Evolutionary conservation across 2,888 invertebrate genomes (phyloP), one percentile per base, ranked within the genome.

Genomic region (Zygogramma bicolorata): DNA sequence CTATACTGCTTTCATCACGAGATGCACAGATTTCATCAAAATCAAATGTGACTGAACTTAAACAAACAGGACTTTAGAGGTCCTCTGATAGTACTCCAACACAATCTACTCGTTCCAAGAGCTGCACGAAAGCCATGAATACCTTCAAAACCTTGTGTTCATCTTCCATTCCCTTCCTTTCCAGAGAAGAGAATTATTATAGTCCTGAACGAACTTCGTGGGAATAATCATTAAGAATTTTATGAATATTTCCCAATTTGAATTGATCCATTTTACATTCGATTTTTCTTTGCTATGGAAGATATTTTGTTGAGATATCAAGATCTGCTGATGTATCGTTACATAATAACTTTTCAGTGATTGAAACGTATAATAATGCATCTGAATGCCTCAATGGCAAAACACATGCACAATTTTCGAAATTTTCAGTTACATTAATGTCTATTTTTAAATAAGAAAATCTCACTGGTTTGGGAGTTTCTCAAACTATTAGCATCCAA

Each of bases 401-500:
- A 13, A 34, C 25, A 27, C 53, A 53, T 53, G n/a, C 25, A 13
- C 13, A 6, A 53, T n/a, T 25, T 46, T n/a, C 25, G 53, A 53
- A 53, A 53, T 53, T 53, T 53, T 53, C 53, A 53, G 27, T 25
- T 53, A 46, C 18, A 27, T 10, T 53, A 53, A n/a, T 53, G 53
- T 53, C 53, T 25, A 25, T 53, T 53, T 53, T 46, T 20, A 10
- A 10, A 22, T 25, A 53, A 53, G 25, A 53, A 53, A 27, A 53
- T 53, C 53, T 53, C 53, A 53, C 53, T 53, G 53, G 13, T 27
- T 27, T 25, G 27, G 53, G 27, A 25, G n/a, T 53, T 5, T 53
- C n/a, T n/a, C 22, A 53, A 53, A 27, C 22, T n/a, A 25, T 22
- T n/a, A 53, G 22, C 27, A 53, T 53, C 25, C 53, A 53, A 53